Evolutionary conservation across 1,140 invertebrate species (phyloP).

Genomic region (Drosophila lowei): DNA sequence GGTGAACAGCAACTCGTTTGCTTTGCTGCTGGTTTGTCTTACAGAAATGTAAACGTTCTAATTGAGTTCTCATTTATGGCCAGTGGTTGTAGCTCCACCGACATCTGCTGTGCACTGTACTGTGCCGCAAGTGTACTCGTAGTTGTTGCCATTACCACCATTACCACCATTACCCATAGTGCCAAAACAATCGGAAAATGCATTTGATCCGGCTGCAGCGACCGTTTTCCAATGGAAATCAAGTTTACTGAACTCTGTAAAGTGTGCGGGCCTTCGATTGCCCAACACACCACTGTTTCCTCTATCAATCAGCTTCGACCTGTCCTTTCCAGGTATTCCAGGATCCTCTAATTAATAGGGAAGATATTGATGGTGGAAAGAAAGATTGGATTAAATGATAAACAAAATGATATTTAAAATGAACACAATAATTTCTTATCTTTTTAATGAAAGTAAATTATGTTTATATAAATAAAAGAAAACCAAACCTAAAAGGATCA

Average conservation of each 20-base stretch:
- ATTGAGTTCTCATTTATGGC: conserved; percentile 57
- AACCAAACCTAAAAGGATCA: no score
- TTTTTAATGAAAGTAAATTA: no score
- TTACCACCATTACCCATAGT: conserved; percentile 29
- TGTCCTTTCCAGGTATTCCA: conserved; percentile 13
- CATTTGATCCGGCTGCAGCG: conserved; percentile 39
- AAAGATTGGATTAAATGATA: no score
- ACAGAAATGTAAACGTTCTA: conserved; percentile 50
- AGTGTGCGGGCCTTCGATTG: conserved; percentile 12
- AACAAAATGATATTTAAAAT: no score
- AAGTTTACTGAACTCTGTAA: conserved; percentile 43
- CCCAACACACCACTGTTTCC: background rate
- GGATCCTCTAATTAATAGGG: no score
- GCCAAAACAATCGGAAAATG: conserved; percentile 47
- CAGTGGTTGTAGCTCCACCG: conserved; percentile 24
- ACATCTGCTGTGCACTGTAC: conserved; percentile 38
- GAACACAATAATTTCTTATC: no score
- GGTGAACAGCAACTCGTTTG: conserved; percentile 46
- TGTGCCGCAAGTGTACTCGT: conserved; percentile 19
- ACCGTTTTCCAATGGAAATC: conserved; percentile 46
- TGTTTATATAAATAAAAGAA: no score
- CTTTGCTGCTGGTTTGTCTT: conserved; percentile 22
- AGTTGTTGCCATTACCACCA: background rate
- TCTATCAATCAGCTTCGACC: conserved; percentile 19
- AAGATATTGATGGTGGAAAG: no score